Percentiles rank a stretch among this genome's conserved stretches.
Conservation (phyloP, 2,113 vertebrate genomes). For the Prunella himalayana region DNA sequence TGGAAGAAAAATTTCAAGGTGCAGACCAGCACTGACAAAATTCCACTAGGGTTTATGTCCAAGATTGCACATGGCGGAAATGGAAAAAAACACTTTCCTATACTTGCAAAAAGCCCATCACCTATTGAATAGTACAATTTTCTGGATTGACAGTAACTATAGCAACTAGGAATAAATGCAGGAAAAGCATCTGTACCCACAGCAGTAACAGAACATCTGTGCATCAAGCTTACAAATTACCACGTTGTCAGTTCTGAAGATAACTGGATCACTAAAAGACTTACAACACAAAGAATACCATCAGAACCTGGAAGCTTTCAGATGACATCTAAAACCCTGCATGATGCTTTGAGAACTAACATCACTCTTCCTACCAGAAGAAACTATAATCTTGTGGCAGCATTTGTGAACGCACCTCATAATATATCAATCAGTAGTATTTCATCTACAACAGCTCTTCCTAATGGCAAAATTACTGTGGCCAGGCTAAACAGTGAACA, state of each 20-base stretch:
- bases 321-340: not conserved
- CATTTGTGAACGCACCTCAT: not conserved
- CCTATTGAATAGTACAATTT: not conserved
- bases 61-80: not conserved
- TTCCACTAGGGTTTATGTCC: not conserved
- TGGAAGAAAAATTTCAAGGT: not conserved
- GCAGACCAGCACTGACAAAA: not conserved
- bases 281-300: not conserved
- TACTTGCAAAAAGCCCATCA: not conserved
- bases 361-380: not conserved
- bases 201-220: conserved; percentile 12
- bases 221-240: not conserved
- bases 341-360: not conserved
- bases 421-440: not conserved
- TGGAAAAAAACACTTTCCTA: not conserved
- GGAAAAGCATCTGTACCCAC: not conserved
- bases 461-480: not conserved
- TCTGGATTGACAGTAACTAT: not conserved
- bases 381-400: not conserved
- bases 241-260: not conserved
- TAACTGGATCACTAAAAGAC: not conserved
- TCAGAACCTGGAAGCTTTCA: not conserved
- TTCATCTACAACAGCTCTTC: not conserved
- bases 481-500: not conserved
- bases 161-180: not conserved